phyloP scores from a whole-genome alignment of 2,797 vertebrate genomes.

The Syncerus caffer region DNA sequence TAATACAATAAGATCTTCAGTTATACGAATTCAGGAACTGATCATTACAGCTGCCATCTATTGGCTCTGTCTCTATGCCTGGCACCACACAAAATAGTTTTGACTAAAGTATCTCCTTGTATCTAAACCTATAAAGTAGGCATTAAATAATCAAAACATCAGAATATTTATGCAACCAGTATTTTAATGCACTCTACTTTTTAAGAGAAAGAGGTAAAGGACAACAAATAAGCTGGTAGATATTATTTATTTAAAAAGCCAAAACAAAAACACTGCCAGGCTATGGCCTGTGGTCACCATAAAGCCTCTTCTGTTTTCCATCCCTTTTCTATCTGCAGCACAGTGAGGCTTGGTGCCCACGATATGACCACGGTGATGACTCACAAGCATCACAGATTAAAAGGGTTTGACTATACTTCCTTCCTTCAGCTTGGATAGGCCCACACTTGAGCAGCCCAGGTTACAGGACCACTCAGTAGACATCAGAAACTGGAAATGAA shows the following conservation, averaged over 20 bases:
- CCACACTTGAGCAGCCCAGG: not conserved
- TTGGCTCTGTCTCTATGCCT: not conserved
- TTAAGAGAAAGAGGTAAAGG: constrained; percentile 11
- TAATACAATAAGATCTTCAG: not conserved
- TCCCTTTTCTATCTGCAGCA: not conserved
- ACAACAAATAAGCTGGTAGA: not conserved
- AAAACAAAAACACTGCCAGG: not conserved
- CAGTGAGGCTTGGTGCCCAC: not conserved
- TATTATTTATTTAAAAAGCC: not conserved
- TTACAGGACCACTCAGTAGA: not conserved
- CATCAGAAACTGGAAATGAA: constrained; percentile 1
- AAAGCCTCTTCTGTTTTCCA: not conserved
- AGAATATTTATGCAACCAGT: not conserved
- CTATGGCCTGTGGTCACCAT: not conserved
- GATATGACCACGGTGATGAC: not conserved
- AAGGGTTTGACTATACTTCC: not conserved
- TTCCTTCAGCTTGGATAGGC: not conserved
- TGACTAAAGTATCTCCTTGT: not conserved
- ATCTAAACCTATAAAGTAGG: not conserved
- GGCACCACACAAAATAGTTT: not conserved
- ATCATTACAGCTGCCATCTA: not conserved
- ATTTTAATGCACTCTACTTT: constrained; percentile 8
- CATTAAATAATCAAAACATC: constrained; percentile 1
- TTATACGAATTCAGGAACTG: not conserved
- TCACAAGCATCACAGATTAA: not conserved